Percentiles rank a stretch among this genome's conserved stretches.
Conservation (phyloP, 2,797 vertebrate species). For the Chelon auratus region DNA sequence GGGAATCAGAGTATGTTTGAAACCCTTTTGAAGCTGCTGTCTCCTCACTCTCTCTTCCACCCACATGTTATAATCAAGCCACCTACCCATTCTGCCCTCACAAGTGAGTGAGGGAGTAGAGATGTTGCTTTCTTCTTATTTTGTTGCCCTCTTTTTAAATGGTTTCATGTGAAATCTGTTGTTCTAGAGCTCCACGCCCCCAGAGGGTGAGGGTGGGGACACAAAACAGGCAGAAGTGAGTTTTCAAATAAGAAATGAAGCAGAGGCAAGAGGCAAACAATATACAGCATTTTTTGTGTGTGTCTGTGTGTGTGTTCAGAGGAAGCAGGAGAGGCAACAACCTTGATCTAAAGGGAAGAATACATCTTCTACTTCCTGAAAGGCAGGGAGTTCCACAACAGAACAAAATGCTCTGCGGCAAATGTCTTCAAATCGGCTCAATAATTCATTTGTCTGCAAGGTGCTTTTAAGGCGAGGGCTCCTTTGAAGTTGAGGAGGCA, state of each 20-base stretch:
- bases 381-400: conserved; percentile 57
- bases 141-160: conserved; percentile 20
- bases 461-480: conserved; percentile 39
- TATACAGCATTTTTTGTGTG: conserved; percentile 9
- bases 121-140: not conserved
- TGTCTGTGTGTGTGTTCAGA: conserved; percentile 4
- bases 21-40: conserved; percentile 9
- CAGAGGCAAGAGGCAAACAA: conserved; percentile 21
- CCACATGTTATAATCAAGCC: conserved; percentile 42
- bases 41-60: conserved; percentile 16
- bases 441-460: conserved; percentile 78
- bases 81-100: conserved; percentile 18
- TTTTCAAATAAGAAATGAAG: conserved; percentile 37
- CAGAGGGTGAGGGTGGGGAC: conserved; percentile 12
- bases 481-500: conserved; percentile 74
- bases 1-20: conserved; percentile 22
- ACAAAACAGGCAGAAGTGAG: conserved; percentile 20
- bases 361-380: conserved; percentile 70
- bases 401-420: conserved; percentile 71
- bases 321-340: conserved; percentile 44
- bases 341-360: conserved; percentile 66
- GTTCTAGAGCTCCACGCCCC: not conserved
- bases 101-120: not conserved
- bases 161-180: conserved; percentile 15
- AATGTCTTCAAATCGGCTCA: conserved; percentile 68